A percentile compares a stretch with the other conserved stretches of the same genome.
Evolutionary conservation across 2,888 invertebrate genomes (phyloP).

Genomic region (Agrochola macilenta): DNA sequence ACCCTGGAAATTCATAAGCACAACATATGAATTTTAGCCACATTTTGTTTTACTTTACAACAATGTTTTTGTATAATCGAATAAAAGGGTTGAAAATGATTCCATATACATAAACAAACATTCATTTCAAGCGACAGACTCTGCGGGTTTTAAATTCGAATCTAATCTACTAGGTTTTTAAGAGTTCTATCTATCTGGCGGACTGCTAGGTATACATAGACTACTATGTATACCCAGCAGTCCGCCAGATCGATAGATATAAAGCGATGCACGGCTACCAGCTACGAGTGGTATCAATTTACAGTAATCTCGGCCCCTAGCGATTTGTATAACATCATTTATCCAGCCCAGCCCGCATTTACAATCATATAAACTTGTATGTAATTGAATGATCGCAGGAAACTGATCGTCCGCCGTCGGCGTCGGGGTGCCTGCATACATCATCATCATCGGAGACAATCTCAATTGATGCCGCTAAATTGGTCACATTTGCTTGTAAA

Average conservation of each 20-base stretch:
- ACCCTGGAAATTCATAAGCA: not conserved
- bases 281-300: constrained; percentile 74
- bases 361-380: constrained; percentile 69
- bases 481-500: constrained; percentile 70
- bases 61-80: not conserved
- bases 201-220: too few relatives aligned
- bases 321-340: constrained; percentile 74
- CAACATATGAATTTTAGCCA: not conserved
- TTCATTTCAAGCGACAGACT: not conserved
- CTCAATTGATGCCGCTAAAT: constrained; percentile 79
- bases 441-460: constrained; percentile 82
- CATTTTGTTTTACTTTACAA: not conserved
- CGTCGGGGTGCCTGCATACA: constrained; percentile 82
- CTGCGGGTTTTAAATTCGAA: not conserved
- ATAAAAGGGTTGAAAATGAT: not conserved
- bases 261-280: constrained; percentile 59
- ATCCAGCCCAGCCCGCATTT: constrained; percentile 75
- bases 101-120: not conserved
- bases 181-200: not conserved
- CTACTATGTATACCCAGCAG: constrained; percentile 2
- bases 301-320: constrained; percentile 75
- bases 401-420: constrained; percentile 74
- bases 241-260: constrained; percentile 12
- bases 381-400: constrained; percentile 88
- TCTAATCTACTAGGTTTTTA: constrained; percentile 8